A percentile compares a stretch with the other conserved stretches of the same genome.
These are phyloP conservation scores for Uloborus diversus DNA, from an alignment of 1,140 invertebrate species.

Conservation along the genomic window DNA sequence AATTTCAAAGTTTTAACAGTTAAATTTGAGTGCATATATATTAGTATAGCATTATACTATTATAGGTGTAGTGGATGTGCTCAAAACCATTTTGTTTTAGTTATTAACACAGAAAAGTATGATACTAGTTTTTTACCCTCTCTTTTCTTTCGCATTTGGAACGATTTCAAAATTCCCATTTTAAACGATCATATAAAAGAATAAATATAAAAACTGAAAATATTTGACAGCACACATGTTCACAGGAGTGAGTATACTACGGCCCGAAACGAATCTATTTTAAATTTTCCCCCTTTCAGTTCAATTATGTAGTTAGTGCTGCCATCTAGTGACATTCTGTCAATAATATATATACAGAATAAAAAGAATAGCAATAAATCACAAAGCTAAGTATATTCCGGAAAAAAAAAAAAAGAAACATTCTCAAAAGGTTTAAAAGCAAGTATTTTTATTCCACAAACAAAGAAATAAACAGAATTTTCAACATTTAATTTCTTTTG, in stretches of 20 bases:
- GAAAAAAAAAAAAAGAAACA: too few species aligned
- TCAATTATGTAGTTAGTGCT: too few species aligned
- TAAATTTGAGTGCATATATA: not conserved
- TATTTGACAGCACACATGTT: slow-evolving; percentile 68
- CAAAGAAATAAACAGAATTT: too few species aligned
- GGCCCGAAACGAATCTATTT: too few species aligned
- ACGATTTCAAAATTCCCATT: not conserved
- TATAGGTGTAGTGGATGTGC: not conserved
- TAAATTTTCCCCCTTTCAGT: too few species aligned
- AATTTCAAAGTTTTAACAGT: not conserved
- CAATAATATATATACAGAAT: too few species aligned
- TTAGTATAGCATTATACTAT: not conserved
- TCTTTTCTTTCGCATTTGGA: too few species aligned
- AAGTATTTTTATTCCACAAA: too few species aligned
- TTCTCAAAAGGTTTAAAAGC: too few species aligned
- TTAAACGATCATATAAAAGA: not conserved
- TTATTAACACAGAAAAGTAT: not conserved
- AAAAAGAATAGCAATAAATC: too few species aligned
- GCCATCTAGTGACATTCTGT: too few species aligned
- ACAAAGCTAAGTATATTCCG: too few species aligned
- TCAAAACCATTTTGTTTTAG: not conserved
- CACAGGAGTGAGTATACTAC: slow-evolving; percentile 81
- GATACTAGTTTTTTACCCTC: not conserved
- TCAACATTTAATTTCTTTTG: not conserved
- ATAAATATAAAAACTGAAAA: not conserved